Conservation (phyloP, 2,797 vertebrate species). For the Poecile montanus region DNA sequence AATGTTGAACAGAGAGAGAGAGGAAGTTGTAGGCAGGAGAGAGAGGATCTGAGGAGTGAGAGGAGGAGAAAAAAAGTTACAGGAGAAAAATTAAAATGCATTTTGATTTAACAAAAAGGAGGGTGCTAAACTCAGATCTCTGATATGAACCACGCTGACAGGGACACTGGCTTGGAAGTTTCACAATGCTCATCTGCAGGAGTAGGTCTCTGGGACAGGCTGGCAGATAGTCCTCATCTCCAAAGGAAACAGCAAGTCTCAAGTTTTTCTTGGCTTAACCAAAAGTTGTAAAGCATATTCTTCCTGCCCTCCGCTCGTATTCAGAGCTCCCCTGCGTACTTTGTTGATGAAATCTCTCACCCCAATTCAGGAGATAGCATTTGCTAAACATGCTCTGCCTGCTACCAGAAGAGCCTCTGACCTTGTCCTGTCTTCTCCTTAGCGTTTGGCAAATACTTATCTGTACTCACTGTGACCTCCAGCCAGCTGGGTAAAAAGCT, state of each 20-base stretch:
- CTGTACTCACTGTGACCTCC: slow-evolving; percentile 70
- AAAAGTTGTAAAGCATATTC: slow-evolving; percentile 18
- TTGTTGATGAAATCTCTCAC: slow-evolving; percentile 59
- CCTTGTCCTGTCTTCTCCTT: slow-evolving; percentile 63
- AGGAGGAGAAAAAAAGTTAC: neutral
- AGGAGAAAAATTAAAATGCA: neutral
- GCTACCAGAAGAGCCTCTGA: slow-evolving; percentile 60
- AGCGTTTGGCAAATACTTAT: slow-evolving; percentile 67
- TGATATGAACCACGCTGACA: fast-evolving
- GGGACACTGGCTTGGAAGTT: neutral
- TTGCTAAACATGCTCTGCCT: slow-evolving; percentile 17
- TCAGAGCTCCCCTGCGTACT: neutral
- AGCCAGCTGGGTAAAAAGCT: slow-evolving; percentile 63
- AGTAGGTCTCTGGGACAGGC: neutral
- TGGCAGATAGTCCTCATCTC: neutral
- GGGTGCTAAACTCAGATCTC: neutral
- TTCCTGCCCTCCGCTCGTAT: neutral
- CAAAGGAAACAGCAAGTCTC: neutral
- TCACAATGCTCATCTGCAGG: fast-evolving
- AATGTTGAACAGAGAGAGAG: neutral
- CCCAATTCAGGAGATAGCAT: slow-evolving; percentile 29
- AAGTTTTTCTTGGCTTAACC: neutral
- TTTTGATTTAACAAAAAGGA: neutral
- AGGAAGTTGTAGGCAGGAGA: neutral
- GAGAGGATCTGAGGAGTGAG: neutral